Evolutionary conservation across 2,797 vertebrate genomes (phyloP).

Genomic region (Lycodopsis pacificus): DNA sequence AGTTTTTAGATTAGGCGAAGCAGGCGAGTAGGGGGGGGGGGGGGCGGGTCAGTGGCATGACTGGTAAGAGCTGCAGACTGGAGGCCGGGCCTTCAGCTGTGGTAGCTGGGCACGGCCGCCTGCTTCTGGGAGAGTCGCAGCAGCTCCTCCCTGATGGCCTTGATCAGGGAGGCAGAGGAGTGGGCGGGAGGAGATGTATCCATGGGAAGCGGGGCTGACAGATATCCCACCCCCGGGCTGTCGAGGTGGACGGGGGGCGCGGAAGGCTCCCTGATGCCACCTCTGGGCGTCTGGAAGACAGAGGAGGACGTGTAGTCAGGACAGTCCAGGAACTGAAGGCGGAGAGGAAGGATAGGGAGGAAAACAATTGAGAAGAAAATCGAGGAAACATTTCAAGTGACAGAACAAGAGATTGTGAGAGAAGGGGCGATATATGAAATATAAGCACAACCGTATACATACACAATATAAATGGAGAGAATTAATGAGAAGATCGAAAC

Average conservation of each 20-base stretch:
- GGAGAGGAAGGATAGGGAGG: conserved; percentile 3
- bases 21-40: conserved; percentile 39
- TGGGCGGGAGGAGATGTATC: conserved; percentile 91
- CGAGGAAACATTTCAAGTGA: conserved; percentile 11
- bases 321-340: conserved; percentile 83
- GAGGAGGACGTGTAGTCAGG: conserved; percentile 89
- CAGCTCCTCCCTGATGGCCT: conserved; percentile 98
- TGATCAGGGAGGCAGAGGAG: conserved; percentile 97
- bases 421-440: not conserved
- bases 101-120: conserved; percentile 91
- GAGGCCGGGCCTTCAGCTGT: conserved; percentile 87
- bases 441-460: not conserved
- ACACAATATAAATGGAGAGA: not conserved
- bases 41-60: conserved; percentile 67
- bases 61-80: conserved; percentile 49
- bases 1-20: conserved; percentile 62
- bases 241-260: conserved; percentile 88
- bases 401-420: conserved; percentile 11
- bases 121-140: conserved; percentile 98
- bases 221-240: conserved; percentile 85
- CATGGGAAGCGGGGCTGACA: conserved; percentile 80
- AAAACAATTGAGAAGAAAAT: conserved; percentile 11
- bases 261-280: conserved; percentile 88
- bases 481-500: not conserved
- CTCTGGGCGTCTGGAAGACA: conserved; percentile 91